Evolutionary conservation across 1,140 invertebrate species (phyloP), one percentile per base, ranked within the genome.

Genomic region (Drosophila murphyi): DNA sequence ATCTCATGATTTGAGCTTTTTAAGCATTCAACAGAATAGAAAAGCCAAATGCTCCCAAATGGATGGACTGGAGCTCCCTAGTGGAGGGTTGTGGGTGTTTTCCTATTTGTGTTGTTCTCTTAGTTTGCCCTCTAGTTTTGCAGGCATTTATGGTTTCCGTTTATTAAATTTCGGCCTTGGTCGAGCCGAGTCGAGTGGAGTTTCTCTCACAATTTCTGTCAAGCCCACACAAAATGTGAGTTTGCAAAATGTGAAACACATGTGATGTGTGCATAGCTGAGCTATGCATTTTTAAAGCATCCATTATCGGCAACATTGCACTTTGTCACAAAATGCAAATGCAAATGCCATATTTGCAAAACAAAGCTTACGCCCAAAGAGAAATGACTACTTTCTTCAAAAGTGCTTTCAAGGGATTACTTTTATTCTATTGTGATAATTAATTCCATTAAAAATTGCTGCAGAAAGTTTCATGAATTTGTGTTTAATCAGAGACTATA

Each of bases 131-230:
- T 60, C 31, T 60, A 48, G 37, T 61, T 71, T 68, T 48, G 7
- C 32, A 54, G 71, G 39, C 52, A 68, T 83, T 82, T 82, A 63
- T 10, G 61, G 61, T 71, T 82, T 81, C 79, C 73, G 80, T 79
- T 82, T 82, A 82, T 82, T 83, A 72, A 83, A 80, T 82, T 83
- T 62, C 52, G 52, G 56, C 37, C 79, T 47, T 37, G 50, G 28
- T 12, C 32, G 29, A 52, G 51, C n/a, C 51, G 32, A 20, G 20
- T 20, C 20, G 20, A 20, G 32, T 12, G 35, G 47, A 60, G 55
- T 55, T 67, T 50, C 35, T 41, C 62, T 41, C 48, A 54, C 48
- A 62, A 72, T 72, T 59, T 63, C 63, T 68, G 63, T 59, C 70
- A 59, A 59, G 31, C 45, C 32, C 50, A 29, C 62, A 35, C 62